These are phyloP conservation scores for Corythornis madagascariensis DNA, from an alignment of 2,113 vertebrate species.

Conservation along the genomic window DNA sequence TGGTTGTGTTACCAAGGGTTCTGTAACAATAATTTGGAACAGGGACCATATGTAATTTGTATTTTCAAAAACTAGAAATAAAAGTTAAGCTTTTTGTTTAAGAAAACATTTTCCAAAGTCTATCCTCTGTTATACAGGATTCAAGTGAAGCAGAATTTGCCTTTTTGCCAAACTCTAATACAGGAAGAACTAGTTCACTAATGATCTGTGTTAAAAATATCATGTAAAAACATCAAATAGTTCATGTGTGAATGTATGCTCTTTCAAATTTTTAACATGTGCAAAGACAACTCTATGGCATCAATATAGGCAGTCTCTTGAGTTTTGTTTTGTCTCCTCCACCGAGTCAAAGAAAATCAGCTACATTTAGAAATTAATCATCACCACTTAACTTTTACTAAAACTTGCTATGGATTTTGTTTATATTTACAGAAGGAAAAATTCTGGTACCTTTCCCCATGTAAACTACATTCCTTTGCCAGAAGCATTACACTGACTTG, in stretches of 20 bases:
- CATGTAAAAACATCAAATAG: background rate
- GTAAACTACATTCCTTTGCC: background rate
- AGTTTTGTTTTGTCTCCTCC: background rate
- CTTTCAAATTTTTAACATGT: background rate
- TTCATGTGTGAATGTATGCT: background rate
- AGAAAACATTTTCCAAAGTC: background rate
- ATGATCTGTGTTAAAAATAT: background rate
- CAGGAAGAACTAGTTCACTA: background rate
- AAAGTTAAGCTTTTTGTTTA: background rate
- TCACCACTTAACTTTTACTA: background rate
- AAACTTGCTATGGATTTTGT: background rate
- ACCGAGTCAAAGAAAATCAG: background rate
- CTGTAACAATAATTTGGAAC: background rate
- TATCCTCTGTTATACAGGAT: background rate
- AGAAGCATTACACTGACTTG: background rate
- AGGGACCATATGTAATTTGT: background rate
- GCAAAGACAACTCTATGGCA: background rate
- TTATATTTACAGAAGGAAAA: background rate
- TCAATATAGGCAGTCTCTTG: background rate
- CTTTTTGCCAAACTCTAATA: background rate
- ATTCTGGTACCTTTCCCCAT: background rate
- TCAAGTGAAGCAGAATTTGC: constrained; percentile 1
- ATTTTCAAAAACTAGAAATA: background rate
- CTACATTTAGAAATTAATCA: background rate
- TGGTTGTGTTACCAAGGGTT: background rate